Base-by-base conservation (phyloP, 2,797 vertebrate species). In the Paramormyrops hopkinsi region DNA sequence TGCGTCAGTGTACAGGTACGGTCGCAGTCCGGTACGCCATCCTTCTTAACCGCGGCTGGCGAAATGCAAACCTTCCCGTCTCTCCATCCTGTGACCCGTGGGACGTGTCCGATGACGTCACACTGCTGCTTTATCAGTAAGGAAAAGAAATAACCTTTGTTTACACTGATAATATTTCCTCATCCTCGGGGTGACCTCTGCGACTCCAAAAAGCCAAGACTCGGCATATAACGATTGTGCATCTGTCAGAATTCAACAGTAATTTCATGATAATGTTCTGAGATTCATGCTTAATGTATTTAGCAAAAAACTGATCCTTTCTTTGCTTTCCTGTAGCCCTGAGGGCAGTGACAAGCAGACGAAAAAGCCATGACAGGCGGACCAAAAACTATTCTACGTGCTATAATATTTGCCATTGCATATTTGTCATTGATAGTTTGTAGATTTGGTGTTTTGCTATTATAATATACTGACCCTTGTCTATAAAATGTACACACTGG, bases 261-360 rank as follows among this genome's bases (percentile, higher is more conserved):
- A 73, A 53, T 51, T 89, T 82, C 69, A 54, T 91, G 92, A 93
- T 95, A 93, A 93, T 94, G 94, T 93, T 93, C 93, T 90, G 93
- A 94, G 94, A 95, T 95, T 94, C 94, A 94, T 95, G 92, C 93
- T 91, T 88, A 88, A 91, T 91, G 92, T 93, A 94, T 95, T 95
- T 95, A 95, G 94, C 93, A 93, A 95, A 95, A 94, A 94, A 93
- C 92, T 94, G 94, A 95, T 94, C 37, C 17, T 82, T 5, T 22
- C 19, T 94, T 94, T 94, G 93, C 94, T 93, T 94, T 94, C 93
- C 92, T 94, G 95, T 94, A 94, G 94, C 93, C 94, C 92, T 93
- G 95, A 94, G 94, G 95, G 93, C 92, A 93, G 93, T 91, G 90
- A n/a, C 69, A 88, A 3, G 7, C 88, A 41, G 22, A 11, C 82